A percentile compares a stretch with the other conserved stretches of the same genome.
Evolutionary conservation across 1,140 invertebrate genomes (phyloP).

Genomic region (Augochlora pura): DNA sequence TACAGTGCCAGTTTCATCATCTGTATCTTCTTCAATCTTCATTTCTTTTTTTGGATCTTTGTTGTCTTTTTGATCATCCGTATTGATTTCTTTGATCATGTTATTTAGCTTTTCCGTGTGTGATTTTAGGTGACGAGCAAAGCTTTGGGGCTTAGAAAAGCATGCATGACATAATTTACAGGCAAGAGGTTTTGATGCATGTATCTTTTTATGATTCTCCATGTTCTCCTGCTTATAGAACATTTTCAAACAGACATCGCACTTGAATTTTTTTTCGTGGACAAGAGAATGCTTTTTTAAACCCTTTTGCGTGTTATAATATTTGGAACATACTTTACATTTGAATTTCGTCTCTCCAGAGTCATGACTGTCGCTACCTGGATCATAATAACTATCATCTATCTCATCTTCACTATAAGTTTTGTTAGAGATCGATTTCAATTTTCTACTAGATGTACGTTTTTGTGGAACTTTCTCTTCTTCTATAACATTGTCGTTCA

Average conservation of each 20-base stretch:
- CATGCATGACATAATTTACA: constrained; percentile 71
- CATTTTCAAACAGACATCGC: constrained; percentile 72
- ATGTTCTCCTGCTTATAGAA: constrained; percentile 75
- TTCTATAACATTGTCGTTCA: constrained; percentile 43
- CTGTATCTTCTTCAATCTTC: constrained; percentile 61
- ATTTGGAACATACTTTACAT: constrained; percentile 73
- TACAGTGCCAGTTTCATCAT: constrained; percentile 63
- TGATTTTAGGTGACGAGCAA: constrained; percentile 69
- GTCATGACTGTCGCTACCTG: constrained; percentile 63
- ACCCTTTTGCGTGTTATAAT: constrained; percentile 73
- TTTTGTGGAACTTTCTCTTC: constrained; percentile 59
- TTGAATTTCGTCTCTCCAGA: constrained; percentile 69
- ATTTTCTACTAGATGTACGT: constrained; percentile 67
- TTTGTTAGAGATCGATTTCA: constrained; percentile 63
- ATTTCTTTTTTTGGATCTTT: constrained; percentile 56
- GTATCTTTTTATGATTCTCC: constrained; percentile 73
- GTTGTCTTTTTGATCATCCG: constrained; percentile 53
- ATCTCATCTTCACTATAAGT: constrained; percentile 68
- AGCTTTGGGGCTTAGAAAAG: constrained; percentile 69
- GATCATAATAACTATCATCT: constrained; percentile 68
- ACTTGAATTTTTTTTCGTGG: constrained; percentile 75
- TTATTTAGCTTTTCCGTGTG: constrained; percentile 68
- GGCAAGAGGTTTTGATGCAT: constrained; percentile 70
- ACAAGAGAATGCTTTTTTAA: constrained; percentile 75
- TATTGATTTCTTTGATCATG: constrained; percentile 63